Evolutionary conservation across 2,888 invertebrate genomes (phyloP).

Genomic region (Scrobipalpa costella): DNA sequence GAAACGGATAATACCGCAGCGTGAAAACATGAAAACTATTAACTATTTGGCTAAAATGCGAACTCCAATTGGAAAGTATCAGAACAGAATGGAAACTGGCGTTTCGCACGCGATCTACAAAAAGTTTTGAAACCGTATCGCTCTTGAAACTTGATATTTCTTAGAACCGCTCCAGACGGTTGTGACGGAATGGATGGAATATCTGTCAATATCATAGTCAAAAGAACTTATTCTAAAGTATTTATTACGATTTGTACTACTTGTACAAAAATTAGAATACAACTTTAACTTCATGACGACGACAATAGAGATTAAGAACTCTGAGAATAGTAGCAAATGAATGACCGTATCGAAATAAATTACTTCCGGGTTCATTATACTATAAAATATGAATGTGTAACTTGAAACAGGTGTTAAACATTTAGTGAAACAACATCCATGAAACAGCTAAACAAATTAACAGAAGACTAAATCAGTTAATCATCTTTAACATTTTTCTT

Average conservation of each 20-base stretch:
- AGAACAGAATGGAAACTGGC: slow-evolving; percentile 38
- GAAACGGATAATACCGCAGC: slow-evolving; percentile 34
- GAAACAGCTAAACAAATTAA: slow-evolving; percentile 4
- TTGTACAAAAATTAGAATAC: too few species aligned
- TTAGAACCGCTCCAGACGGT: slow-evolving; percentile 10
- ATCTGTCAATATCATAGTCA: background rate
- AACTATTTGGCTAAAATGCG: slow-evolving; percentile 38
- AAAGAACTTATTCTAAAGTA: background rate
- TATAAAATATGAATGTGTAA: background rate
- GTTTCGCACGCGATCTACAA: slow-evolving; percentile 44
- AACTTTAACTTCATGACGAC: too few species aligned
- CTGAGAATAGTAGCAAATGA: too few species aligned
- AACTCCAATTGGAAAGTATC: slow-evolving; percentile 45
- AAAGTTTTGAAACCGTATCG: slow-evolving; percentile 37
- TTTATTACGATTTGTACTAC: too few species aligned
- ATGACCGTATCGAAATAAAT: too few species aligned
- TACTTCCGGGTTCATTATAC: background rate
- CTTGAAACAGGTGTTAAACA: background rate
- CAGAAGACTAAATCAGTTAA: background rate
- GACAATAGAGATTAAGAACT: too few species aligned
- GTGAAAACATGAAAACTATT: slow-evolving; percentile 41
- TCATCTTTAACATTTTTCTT: background rate
- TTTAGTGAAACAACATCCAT: background rate
- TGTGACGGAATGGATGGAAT: background rate
- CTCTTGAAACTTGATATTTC: slow-evolving; percentile 33